Conservation (phyloP, 2,888 invertebrate genomes). For the Chrysopilus asiliformis region DNA sequence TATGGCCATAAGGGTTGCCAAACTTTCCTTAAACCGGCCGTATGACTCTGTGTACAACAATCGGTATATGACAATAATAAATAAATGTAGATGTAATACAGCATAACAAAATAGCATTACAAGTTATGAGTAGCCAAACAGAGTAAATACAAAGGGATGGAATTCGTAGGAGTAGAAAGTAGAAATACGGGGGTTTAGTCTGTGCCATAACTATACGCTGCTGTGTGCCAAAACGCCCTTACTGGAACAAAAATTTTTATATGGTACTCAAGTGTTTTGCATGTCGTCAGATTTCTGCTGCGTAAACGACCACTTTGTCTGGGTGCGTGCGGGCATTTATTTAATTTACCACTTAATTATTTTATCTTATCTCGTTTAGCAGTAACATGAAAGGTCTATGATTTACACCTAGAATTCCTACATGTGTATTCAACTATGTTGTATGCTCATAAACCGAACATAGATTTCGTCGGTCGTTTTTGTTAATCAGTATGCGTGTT, state of each 20-base stretch:
- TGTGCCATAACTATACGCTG: neutral
- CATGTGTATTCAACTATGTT: no score
- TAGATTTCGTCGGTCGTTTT: no score
- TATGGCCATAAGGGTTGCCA: no score
- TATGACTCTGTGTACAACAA: no score
- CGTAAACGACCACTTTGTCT: conserved; percentile 4
- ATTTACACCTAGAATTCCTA: no score
- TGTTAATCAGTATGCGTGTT: conserved; percentile 3
- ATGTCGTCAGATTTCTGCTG: neutral
- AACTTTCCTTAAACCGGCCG: no score
- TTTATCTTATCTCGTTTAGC: conserved; percentile 14
- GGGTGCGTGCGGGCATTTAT: conserved; percentile 9
- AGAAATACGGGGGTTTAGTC: neutral
- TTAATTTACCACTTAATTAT: conserved; percentile 13
- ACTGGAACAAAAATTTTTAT: no score
- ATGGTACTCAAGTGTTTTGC: neutral
- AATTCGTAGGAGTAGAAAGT: neutral
- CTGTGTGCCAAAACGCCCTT: no score
- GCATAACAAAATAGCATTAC: no score
- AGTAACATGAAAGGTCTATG: no score
- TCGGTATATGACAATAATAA: neutral
- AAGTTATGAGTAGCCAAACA: neutral
- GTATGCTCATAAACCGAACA: no score
- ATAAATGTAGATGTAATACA: neutral
- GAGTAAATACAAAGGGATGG: neutral